phyloP scores from a whole-genome alignment of 2,797 vertebrate genomes.

The Acanthurus tractus region DNA sequence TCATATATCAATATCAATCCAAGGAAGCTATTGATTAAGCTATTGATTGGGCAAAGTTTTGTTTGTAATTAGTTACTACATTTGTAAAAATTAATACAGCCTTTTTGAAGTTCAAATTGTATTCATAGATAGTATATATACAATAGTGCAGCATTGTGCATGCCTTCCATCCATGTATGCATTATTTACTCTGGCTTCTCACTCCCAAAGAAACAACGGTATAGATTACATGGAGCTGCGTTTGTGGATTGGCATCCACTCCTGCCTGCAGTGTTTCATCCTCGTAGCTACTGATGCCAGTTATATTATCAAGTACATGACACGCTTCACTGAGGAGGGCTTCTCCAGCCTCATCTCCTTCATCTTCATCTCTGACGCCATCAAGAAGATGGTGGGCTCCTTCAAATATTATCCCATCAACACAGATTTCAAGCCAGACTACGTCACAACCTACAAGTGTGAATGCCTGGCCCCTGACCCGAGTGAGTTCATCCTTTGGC shows the following conservation, averaged over 20 bases:
- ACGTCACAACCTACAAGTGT: constrained; percentile 94
- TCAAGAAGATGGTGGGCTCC: constrained; percentile 97
- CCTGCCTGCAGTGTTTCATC: constrained; percentile 94
- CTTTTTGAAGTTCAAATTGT: too few relatives aligned
- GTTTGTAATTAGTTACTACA: too few relatives aligned
- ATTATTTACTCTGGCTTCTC: not conserved
- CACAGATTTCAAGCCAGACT: constrained; percentile 92
- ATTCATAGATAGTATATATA: too few relatives aligned
- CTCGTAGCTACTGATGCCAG: constrained; percentile 95
- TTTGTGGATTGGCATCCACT: constrained; percentile 98
- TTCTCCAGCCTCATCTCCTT: constrained; percentile 99
- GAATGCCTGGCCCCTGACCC: constrained; percentile 94
- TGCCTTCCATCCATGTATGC: not conserved
- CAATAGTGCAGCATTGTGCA: too few relatives aligned
- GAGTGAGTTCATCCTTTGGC: constrained; percentile 86
- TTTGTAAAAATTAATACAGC: too few relatives aligned
- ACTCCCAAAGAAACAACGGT: constrained; percentile 85
- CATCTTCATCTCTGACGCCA: constrained; percentile 98
- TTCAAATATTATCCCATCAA: constrained; percentile 98
- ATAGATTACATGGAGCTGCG: constrained; percentile 99
- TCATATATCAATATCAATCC: too few relatives aligned
- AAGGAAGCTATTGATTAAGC: too few relatives aligned
- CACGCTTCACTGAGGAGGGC: constrained; percentile 97
- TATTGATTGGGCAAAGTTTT: too few relatives aligned
- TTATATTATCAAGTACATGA: constrained; percentile 99